A percentile compares a stretch with the other conserved stretches of the same genome.
phyloP scores from a whole-genome alignment of 1,140 invertebrate genomes.

The Tenebrio molitor region DNA sequence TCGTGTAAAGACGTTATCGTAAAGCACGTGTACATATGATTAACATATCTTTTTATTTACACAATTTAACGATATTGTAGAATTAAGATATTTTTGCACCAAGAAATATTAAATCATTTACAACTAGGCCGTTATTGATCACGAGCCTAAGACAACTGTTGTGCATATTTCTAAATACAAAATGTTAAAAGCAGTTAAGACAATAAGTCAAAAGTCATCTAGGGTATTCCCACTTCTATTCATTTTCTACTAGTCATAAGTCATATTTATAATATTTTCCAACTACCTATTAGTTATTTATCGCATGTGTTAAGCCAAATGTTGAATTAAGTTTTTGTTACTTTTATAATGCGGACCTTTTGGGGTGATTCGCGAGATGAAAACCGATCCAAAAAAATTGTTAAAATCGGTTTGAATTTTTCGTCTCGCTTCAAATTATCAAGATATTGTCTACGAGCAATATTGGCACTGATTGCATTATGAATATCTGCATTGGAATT shows the following conservation, averaged over 20 bases:
- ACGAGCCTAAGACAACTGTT: conserved; percentile 27
- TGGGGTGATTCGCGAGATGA: no score
- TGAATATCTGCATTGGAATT: neutral
- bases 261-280: conserved; percentile 11
- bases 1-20: conserved; percentile 5
- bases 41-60: conserved; percentile 43
- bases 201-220: conserved; percentile 36
- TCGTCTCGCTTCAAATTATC: no score
- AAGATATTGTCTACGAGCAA: neutral
- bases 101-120: conserved; percentile 23
- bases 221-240: conserved; percentile 9
- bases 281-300: no score
- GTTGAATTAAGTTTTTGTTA: conserved; percentile 16
- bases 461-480: neutral
- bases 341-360: neutral
- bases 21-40: conserved; percentile 41
- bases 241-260: conserved; percentile 47
- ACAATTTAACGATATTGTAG: conserved; percentile 35
- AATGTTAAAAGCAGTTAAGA: conserved; percentile 16
- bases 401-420: no score
- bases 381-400: no score
- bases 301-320: no score
- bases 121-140: conserved; percentile 4
- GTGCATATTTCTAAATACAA: conserved; percentile 26
- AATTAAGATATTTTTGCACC: conserved; percentile 46